Base-by-base conservation (phyloP, 2,113 vertebrate species). In the Callorhinus ursinus region DNA sequence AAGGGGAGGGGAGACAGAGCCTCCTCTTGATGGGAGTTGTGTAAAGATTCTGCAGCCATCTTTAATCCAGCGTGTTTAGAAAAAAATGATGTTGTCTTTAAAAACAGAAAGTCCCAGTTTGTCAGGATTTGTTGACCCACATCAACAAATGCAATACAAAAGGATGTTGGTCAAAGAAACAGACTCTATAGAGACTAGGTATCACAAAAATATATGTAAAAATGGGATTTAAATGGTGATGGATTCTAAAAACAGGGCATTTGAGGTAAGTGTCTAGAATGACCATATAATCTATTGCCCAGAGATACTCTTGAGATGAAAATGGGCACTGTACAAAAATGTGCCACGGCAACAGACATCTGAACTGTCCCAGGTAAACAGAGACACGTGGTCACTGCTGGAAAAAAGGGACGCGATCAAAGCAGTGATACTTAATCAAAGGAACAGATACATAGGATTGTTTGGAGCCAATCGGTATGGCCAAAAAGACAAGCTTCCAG, bases 1-100 rank as follows among this genome's bases (percentile, higher is more conserved):
- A 65, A 36, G 76, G 12, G 21, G 10, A 67, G 7, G 49, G 26
- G 8, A 36, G 39, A 55, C 2, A 53, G 18, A 57, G 22, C 18
- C 12, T 53, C 21, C 36, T 72, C 72, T 82, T 21, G 19, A 14
- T 7, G 19, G 7, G 21, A 92, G 22, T 15, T 15, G 0, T 53
- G 55, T 59, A 53, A 33, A 74, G 61, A 80, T 57, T 31, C 33
- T 59, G 69, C 13, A n/a, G 39, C 13, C 79, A 84, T 69, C 76
- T 96, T 84, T 33, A 93, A 76, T 39, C n/a, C 10, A 74, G 74
- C 9, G 14, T 13, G 67, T 4, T 61, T 55, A 61, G 14, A 21
- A 36, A 88, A 88, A 71, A 81, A 74, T 90, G 24, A 89, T n/a
- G 12, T 69, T 55, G 42, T 36, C 28, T 71, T 93, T 71, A 24